Conservation (phyloP, 2,797 vertebrate genomes). For the Setipinna tenuifilis region DNA sequence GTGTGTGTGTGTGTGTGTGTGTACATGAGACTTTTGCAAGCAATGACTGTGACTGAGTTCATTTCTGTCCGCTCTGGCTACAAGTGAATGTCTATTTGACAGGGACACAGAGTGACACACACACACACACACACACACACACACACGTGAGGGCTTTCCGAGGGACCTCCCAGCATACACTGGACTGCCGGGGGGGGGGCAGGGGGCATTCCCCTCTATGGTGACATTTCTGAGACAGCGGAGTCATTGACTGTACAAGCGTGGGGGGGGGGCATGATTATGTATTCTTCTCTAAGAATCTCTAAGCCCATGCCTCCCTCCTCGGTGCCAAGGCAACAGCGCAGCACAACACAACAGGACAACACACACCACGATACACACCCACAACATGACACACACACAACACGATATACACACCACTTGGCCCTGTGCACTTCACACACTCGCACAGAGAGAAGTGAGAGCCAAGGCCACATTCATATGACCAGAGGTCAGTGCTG, state of each 20-base stretch:
- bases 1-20: no score
- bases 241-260: constrained; percentile 4
- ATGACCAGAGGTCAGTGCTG: constrained; percentile 36
- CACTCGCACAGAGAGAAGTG: constrained; percentile 36
- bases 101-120: no score
- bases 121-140: no score
- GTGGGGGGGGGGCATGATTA: neutral
- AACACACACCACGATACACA: neutral
- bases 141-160: neutral
- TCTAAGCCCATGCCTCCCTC: neutral
- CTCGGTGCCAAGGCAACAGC: neutral
- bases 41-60: no score
- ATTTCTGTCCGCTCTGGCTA: no score
- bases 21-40: no score
- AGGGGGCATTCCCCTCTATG: constrained; percentile 11
- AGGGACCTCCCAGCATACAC: neutral
- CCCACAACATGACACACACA: no score
- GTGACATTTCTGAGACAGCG: constrained; percentile 18
- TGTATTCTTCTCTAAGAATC: neutral
- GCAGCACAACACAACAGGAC: neutral
- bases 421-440: neutral
- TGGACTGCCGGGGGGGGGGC: neutral
- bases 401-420: neutral
- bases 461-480: constrained; percentile 40
- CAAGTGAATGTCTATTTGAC: no score